Evolutionary conservation across 2,113 vertebrate species (phyloP).

Genomic region (Urocynchramus pylzowi): DNA sequence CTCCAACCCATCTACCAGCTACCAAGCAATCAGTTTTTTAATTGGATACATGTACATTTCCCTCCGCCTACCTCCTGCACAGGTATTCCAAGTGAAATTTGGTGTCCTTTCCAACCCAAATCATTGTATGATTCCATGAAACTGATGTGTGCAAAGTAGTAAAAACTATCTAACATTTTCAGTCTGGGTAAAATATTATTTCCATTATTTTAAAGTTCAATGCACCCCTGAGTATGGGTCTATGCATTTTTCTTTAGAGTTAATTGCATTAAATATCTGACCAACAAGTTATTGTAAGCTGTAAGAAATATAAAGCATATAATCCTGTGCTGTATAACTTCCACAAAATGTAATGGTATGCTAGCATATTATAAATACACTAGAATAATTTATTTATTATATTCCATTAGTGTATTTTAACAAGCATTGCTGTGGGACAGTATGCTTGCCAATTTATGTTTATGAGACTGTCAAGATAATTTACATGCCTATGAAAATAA

Average conservation of each 20-base stretch:
- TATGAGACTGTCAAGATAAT: slow-evolving; percentile 81
- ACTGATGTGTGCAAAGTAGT: not conserved
- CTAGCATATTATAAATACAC: slow-evolving; percentile 40
- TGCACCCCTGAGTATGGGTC: not conserved
- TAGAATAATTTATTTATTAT: slow-evolving; percentile 79
- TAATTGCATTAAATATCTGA: not conserved
- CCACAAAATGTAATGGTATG: not conserved
- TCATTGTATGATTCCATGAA: not conserved
- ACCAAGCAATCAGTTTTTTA: not conserved
- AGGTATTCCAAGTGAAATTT: not conserved
- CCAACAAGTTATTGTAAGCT: not conserved
- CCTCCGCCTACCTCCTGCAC: not conserved
- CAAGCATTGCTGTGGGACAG: slow-evolving; percentile 76
- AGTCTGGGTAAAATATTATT: not conserved
- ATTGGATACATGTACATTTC: not conserved
- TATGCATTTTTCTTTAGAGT: not conserved
- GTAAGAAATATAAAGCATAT: not conserved
- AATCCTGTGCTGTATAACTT: not conserved
- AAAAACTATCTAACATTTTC: not conserved
- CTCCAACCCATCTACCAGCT: not conserved
- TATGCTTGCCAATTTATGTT: slow-evolving; percentile 81
- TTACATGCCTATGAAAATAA: slow-evolving; percentile 81
- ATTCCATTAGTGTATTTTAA: slow-evolving; percentile 79
- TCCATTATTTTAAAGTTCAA: not conserved
- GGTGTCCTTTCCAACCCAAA: not conserved